These are phyloP conservation scores for Hozukius guyotensis DNA, from an alignment of 2,797 vertebrate genomes.

Conservation along the genomic window DNA sequence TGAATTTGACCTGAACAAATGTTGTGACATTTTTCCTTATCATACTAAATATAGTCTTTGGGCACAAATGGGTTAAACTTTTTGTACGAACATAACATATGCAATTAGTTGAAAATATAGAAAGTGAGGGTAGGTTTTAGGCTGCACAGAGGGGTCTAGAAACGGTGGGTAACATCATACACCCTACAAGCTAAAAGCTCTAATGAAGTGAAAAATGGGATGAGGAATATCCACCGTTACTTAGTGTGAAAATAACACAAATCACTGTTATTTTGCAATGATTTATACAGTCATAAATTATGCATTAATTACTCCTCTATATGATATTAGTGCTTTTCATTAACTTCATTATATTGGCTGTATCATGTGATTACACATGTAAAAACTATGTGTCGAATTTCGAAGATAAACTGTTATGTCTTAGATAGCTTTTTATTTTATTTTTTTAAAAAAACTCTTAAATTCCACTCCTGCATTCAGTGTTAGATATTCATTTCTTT, in stretches of 20 bases:
- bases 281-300: constrained; percentile 17
- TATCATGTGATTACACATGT: constrained; percentile 16
- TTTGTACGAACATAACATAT: neutral
- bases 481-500: constrained; percentile 30
- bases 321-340: constrained; percentile 23
- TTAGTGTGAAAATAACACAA: constrained; percentile 26
- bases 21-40: too few relatives aligned
- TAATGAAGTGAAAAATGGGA: constrained; percentile 10
- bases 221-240: constrained; percentile 6
- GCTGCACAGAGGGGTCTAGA: neutral
- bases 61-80: neutral
- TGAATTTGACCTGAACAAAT: too few relatives aligned
- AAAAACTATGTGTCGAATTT: constrained; percentile 17
- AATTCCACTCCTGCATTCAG: constrained; percentile 21
- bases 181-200: neutral
- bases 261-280: constrained; percentile 17
- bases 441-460: constrained; percentile 10
- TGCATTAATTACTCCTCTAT: constrained; percentile 16
- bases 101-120: neutral
- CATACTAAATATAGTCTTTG: too few relatives aligned
- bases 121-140: neutral
- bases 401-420: constrained; percentile 5
- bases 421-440: neutral
- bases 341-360: constrained; percentile 13
- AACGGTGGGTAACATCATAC: neutral